Conservation (phyloP, 2,113 vertebrate species). For the Oncorhynchus mykiss region DNA sequence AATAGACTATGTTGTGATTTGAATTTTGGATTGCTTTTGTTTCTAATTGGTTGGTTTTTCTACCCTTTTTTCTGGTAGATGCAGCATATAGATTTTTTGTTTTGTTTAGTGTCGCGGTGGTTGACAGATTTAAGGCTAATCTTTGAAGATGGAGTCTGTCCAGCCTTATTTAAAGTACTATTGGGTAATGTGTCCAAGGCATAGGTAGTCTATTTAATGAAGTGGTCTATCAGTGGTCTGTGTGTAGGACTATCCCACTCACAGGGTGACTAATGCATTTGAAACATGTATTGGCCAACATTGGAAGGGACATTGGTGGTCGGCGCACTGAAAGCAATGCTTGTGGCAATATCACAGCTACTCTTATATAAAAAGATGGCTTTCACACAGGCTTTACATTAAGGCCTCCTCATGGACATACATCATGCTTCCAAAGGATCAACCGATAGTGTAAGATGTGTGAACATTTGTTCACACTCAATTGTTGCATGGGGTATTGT, state of each 20-base stretch:
- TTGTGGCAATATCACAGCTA: background rate
- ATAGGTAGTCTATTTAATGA: conserved; percentile 39
- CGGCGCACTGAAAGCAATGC: conserved; percentile 31
- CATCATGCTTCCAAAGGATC: conserved; percentile 26
- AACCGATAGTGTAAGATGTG: conserved; percentile 47
- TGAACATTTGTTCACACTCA: conserved; percentile 56
- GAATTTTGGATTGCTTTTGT: background rate
- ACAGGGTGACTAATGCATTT: conserved; percentile 23
- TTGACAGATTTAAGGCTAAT: conserved; percentile 20
- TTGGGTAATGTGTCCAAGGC: conserved; percentile 45
- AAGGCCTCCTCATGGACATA: conserved; percentile 47
- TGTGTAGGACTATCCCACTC: conserved; percentile 4
- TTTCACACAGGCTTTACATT: conserved; percentile 56
- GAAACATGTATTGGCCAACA: conserved; percentile 47
- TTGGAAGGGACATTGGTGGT: conserved; percentile 42
- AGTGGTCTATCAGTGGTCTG: conserved; percentile 10
- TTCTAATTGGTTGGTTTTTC: no score
- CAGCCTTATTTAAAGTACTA: conserved; percentile 29
- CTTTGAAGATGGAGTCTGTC: conserved; percentile 8
- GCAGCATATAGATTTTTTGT: background rate
- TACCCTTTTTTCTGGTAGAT: conserved; percentile 12
- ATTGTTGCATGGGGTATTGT: conserved; percentile 44
- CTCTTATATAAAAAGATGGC: conserved; percentile 14
- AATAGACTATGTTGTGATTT: conserved; percentile 63
- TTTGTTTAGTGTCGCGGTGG: no score